Base-by-base conservation (phyloP, 1,140 invertebrate species). In the Chymomyza costata region DNA sequence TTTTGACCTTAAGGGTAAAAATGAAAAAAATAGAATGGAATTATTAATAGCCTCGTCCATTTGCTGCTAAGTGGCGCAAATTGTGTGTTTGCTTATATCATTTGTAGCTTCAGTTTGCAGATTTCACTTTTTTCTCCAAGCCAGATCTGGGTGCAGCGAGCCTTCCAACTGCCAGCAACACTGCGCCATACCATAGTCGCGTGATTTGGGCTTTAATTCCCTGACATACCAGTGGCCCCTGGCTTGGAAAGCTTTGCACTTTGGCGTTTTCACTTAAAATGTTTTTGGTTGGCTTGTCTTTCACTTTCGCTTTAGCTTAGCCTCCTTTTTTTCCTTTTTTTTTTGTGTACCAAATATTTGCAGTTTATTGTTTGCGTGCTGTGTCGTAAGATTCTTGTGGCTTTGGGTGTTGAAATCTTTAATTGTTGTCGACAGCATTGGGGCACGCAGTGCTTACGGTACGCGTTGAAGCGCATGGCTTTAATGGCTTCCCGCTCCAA, bases 51-150 rank as follows among this genome's bases (percentile, higher is more conserved):
- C 67, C 63, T 61, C 59, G 67, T 80, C 73, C 73, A 80, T 80
- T 80, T 80, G 68, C 73, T 65, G 73, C 73, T 80, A 80, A 80
- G 73, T 80, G 73, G 73, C 73, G 59, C 74, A 80, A 80, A 80
- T 80, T 80, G 73, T 80, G 73, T 80, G 74, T 78, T 78, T 80
- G 71, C 67, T 78, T 78, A 80, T 71, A 78, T 80, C 73, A 78
- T 78, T 78, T 76, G n/a, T 53, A 46, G 21, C 21, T 25, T 8
- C 21, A 8, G 21, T 25, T 25, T 25, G 21, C 21, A 5, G 3
- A 5, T 25, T 48, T 54, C 45, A 10, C 55, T n/a, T n/a, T n/a
- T n/a, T n/a, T n/a, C n/a, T n/a, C n/a, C n/a, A n/a, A n/a, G n/a
- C n/a, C n/a, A n/a, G n/a, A n/a, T 25, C 21, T 25, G 3, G 44